Evolutionary conservation across 1,140 invertebrate genomes (phyloP).

Genomic region (Zaprionus vittiger): DNA sequence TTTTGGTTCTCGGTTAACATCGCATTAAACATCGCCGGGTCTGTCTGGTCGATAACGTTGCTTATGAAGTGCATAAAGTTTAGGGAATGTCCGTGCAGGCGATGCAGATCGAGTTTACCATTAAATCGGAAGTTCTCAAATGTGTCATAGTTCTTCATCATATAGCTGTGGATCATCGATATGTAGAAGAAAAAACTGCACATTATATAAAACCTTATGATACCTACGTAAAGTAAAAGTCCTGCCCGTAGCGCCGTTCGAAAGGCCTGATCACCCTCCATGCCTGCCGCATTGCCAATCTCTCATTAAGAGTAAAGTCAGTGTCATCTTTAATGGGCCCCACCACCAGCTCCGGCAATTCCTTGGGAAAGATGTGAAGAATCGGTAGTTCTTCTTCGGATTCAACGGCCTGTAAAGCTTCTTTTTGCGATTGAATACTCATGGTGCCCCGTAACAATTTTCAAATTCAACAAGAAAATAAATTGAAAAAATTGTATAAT

Average conservation of each 20-base stretch:
- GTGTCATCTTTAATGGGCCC: constrained; percentile 51
- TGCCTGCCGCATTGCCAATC: constrained; percentile 49
- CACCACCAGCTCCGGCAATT: constrained; percentile 27
- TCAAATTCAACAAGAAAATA: not conserved
- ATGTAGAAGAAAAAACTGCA: not conserved
- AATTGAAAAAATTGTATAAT: not conserved
- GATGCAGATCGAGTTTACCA: constrained; percentile 35
- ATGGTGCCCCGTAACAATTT: not conserved
- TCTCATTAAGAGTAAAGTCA: constrained; percentile 55
- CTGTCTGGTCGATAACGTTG: constrained; percentile 50
- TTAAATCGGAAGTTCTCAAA: constrained; percentile 34
- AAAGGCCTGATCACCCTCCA: constrained; percentile 54
- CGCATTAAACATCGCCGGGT: constrained; percentile 41
- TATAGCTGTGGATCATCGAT: constrained; percentile 31
- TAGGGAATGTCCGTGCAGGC: constrained; percentile 49
- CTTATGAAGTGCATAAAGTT: constrained; percentile 52
- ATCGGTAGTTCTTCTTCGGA: not conserved
- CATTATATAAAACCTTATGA: not conserved
- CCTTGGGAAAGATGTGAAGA: constrained; percentile 44
- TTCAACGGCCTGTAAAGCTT: not conserved
- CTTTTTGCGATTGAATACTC: not conserved
- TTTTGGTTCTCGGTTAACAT: constrained; percentile 48
- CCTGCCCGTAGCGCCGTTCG: constrained; percentile 48
- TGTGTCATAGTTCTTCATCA: constrained; percentile 33
- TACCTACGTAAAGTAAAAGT: constrained; percentile 45